Base-by-base conservation (phyloP, 2,888 invertebrate species). In the Coronaproctus castanopsis region DNA sequence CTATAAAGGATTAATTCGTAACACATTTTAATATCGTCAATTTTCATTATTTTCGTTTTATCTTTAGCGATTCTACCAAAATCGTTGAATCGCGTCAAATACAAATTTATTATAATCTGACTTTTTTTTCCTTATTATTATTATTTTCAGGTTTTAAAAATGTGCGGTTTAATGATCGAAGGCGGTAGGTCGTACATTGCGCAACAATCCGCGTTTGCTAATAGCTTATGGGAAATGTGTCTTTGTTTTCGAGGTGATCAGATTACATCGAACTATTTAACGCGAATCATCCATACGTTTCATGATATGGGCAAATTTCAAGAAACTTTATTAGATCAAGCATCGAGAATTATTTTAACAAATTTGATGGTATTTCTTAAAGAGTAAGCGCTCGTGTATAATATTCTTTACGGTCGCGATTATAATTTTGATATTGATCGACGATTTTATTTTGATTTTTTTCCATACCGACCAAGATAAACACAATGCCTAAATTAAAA, bases 221-320 rank as follows among this genome's bases (percentile, higher is more conserved):
- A 86, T 74, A 87, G 90, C 64, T 75, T 95, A 63, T 88, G 90
- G 84, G 93, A 95, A 66, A 75, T 95, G 69, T 87, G 87, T 66
- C 78, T 82, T 55, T 88, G 88, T 74, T 95, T 93, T 71, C 80
- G 83, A 36, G 85, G 87, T 69, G 91, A 93, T 70, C 79, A 85
- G 21, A 77, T 83, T 63, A 83, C 90, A 58, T 81, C 86, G 73
- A 83, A 87, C 61, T 83, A 85, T 49, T 75, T 93, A 56, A 83
- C 81, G 66, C 83, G 83, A 72, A 76, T 87, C 65, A 83, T 85
- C 64, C 80, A 86, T 69, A 81, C 83, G 58, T 76, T 92, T 61
- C 81, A 88, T 74, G 93, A 95, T 75, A 88, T 93, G 83, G 86
- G 88, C 71, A 93, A 92, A 71, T 92, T 87, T 70, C 88, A 93